A percentile compares a stretch with the other conserved stretches of the same genome.
Evolutionary conservation across 2,888 invertebrate genomes (phyloP).

Genomic region (Tenthredo amoena): DNA sequence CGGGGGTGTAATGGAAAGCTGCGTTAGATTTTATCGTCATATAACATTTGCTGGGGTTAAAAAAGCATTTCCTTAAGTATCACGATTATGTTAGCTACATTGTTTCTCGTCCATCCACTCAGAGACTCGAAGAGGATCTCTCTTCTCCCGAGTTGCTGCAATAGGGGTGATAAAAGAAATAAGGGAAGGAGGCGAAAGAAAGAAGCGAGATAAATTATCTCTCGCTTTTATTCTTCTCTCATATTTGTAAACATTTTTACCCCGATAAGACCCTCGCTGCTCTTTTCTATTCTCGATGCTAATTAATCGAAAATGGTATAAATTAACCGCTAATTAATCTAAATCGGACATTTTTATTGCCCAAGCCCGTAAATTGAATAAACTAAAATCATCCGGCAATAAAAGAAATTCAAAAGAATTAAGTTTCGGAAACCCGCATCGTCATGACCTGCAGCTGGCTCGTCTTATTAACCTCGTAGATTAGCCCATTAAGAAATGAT

Average conservation of each 20-base stretch:
- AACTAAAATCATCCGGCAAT: background rate
- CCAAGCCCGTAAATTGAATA: background rate
- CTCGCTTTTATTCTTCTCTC: background rate
- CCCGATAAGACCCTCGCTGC: background rate
- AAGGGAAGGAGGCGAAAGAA: background rate
- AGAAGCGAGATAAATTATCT: background rate
- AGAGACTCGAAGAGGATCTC: constrained; percentile 3
- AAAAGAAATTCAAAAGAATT: background rate
- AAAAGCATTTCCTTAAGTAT: constrained; percentile 33
- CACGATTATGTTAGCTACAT: constrained; percentile 35
- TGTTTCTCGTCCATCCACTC: background rate
- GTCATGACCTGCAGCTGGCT: background rate
- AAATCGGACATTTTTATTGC: background rate
- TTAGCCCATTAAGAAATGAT: constrained; percentile 7
- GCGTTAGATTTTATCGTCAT: constrained; percentile 46
- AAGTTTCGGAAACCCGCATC: background rate
- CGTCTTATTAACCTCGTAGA: constrained; percentile 4
- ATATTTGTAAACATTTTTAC: background rate
- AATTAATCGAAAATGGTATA: background rate
- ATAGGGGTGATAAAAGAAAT: background rate
- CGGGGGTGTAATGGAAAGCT: background rate
- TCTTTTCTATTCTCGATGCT: background rate
- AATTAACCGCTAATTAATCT: background rate
- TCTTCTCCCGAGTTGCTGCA: background rate
- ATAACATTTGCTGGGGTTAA: constrained; percentile 41